Evolutionary conservation across 2,797 vertebrate genomes (phyloP), one percentile per base, ranked within the genome.

Genomic region (Xenentodon cancila): DNA sequence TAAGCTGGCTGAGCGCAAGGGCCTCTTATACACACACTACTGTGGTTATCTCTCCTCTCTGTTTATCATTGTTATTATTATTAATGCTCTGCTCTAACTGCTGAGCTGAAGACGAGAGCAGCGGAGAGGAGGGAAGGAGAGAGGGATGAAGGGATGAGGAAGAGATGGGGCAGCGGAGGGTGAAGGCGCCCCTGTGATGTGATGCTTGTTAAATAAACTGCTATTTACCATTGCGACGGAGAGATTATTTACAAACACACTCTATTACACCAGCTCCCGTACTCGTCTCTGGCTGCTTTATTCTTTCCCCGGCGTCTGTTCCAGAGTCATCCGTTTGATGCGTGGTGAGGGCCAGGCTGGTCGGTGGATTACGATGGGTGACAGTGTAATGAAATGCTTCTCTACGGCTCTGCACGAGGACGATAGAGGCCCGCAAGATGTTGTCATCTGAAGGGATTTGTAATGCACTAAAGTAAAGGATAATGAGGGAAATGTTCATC

Each of bases 1-100:
- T 93, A 93, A 94, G 92, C 92, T 84, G 82, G 87, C 80, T 90
- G 88, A 86, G 82, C 78, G 72, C 68, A 68, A 81, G 81, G 84
- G 82, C 86, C 86, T 88, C 90, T 87, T 87, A 84, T 81, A 86
- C 84, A 90, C 88, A 86, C 86, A 87, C 86, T 54, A 64, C 81
- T 67, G 77, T 80, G 84, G 88, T 92, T 94, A 93, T 93, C 91
- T 84, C 85, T 71, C 59, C 71, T 85, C 86, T 84, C 84, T 94
- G 92, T 92, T 93, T 92, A 91, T 93, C 91, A 92, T 93, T 93
- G 89, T 93, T 93, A 91, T 92, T 88, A 89, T 90, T 91, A 90
- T 92, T 91, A 91, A 91, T 90, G 86, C 80, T 81, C 80, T 13
- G 80, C 88, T 84, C 85, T 84, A 86, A 80, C 84, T 32, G 64